phyloP scores from a whole-genome alignment of 1,140 invertebrate species.

The Chymomyza costata region DNA sequence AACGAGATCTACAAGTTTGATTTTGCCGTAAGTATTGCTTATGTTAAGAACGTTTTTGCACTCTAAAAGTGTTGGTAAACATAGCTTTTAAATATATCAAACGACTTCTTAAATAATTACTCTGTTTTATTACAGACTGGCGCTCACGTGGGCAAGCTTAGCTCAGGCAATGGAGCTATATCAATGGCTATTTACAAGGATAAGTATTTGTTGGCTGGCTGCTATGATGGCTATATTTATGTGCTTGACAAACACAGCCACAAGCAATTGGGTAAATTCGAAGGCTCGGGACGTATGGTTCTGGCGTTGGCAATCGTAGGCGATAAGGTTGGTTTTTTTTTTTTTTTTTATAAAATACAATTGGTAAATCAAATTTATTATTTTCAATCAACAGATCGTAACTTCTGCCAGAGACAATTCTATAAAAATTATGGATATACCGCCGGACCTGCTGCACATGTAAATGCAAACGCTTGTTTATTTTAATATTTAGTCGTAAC shows the following conservation, averaged over 20 bases:
- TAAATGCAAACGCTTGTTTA: too few relatives aligned
- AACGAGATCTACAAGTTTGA: conserved; percentile 82
- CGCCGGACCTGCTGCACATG: conserved; percentile 27
- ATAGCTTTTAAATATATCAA: background rate
- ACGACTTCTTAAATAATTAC: too few relatives aligned
- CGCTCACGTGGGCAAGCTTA: conserved; percentile 76
- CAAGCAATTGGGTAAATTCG: conserved; percentile 76
- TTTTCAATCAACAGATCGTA: conserved; percentile 42
- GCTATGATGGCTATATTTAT: conserved; percentile 84
- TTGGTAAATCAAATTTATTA: too few relatives aligned
- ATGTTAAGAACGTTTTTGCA: background rate
- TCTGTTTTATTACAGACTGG: conserved; percentile 76
- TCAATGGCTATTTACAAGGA: conserved; percentile 79
- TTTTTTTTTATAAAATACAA: too few relatives aligned
- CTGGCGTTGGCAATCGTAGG: conserved; percentile 79
- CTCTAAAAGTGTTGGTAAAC: too few relatives aligned
- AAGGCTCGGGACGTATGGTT: conserved; percentile 81
- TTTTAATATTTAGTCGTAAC: too few relatives aligned
- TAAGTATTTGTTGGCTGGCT: conserved; percentile 80
- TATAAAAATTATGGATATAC: conserved; percentile 55
- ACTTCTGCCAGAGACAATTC: conserved; percentile 66
- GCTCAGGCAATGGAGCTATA: conserved; percentile 81
- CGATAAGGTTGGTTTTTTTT: conserved; percentile 78
- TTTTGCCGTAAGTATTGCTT: conserved; percentile 77
- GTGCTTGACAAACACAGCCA: conserved; percentile 78